Conservation (phyloP, 2,888 invertebrate species). For the Clanis bilineata region DNA sequence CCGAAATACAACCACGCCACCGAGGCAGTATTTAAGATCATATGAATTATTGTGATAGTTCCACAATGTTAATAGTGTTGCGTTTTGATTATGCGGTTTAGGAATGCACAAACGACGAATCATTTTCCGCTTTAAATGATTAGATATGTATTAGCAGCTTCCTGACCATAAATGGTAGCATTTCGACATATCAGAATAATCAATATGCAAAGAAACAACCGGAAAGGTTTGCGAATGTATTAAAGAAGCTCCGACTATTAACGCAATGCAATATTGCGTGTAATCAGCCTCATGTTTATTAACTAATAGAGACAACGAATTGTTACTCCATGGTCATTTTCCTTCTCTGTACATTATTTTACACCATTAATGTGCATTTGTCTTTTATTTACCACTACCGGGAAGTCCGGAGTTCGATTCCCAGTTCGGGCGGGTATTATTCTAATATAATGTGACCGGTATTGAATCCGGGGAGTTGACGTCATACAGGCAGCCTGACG, state of each 20-base stretch:
- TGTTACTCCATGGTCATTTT: background rate
- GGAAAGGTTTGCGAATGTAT: background rate
- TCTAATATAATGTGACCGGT: too few species aligned
- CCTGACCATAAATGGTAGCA: background rate
- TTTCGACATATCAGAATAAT: background rate
- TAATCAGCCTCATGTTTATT: background rate
- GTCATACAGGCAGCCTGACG: too few species aligned
- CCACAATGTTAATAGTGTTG: too few species aligned
- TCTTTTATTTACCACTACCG: background rate
- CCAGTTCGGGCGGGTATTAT: too few species aligned
- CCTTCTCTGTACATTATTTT: background rate
- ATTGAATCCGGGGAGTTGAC: too few species aligned
- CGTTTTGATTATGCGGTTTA: background rate
- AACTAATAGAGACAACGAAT: background rate
- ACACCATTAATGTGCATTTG: background rate
- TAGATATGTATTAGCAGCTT: background rate
- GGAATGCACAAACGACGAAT: background rate
- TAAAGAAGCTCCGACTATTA: constrained; percentile 4
- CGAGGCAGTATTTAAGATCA: too few species aligned
- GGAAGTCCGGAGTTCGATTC: too few species aligned
- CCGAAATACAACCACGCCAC: too few species aligned
- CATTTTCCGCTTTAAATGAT: background rate
- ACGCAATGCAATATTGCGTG: constrained; percentile 10
- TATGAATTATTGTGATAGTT: too few species aligned
- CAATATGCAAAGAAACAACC: background rate